Evolutionary conservation across 1,140 invertebrate genomes (phyloP).

Genomic region (Leptinotarsa lineolata): DNA sequence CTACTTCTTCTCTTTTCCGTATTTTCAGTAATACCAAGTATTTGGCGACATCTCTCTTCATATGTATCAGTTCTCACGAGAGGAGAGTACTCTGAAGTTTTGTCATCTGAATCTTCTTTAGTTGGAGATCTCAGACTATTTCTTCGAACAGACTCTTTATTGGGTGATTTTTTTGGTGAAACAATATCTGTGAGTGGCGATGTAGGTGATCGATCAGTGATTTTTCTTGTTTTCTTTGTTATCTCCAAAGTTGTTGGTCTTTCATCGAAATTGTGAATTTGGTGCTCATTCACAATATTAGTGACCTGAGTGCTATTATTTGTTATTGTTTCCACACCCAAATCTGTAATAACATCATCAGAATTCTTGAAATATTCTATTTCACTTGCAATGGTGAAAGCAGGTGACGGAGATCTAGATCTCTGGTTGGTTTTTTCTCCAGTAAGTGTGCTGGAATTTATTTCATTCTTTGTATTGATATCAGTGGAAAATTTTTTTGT

Average conservation of each 20-base stretch:
- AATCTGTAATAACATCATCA: slow-evolving; percentile 43
- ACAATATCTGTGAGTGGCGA: slow-evolving; percentile 33
- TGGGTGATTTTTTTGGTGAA: slow-evolving; percentile 36
- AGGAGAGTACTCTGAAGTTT: slow-evolving; percentile 7
- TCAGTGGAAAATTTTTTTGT: slow-evolving; percentile 13
- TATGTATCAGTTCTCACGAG: slow-evolving; percentile 68
- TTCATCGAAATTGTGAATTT: slow-evolving; percentile 16
- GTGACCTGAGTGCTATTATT: slow-evolving; percentile 10
- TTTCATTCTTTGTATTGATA: slow-evolving; percentile 17
- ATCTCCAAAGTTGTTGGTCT: slow-evolving; percentile 40
- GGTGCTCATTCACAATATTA: neutral
- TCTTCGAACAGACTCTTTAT: slow-evolving; percentile 34
- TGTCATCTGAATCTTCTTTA: slow-evolving; percentile 30
- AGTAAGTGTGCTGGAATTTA: slow-evolving; percentile 39
- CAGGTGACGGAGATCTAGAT: slow-evolving; percentile 47
- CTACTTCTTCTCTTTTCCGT: slow-evolving; percentile 41
- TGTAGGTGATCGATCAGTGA: slow-evolving; percentile 43
- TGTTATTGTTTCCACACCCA: slow-evolving; percentile 34
- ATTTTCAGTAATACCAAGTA: slow-evolving; percentile 63
- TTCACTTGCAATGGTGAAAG: slow-evolving; percentile 40
- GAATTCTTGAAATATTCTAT: slow-evolving; percentile 45
- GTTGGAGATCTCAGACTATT: slow-evolving; percentile 33
- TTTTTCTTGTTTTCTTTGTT: slow-evolving; percentile 39
- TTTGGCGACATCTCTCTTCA: slow-evolving; percentile 69
- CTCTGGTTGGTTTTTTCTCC: slow-evolving; percentile 33